Conservation (phyloP, 2,113 vertebrate species). For the Nettapus auritus region DNA sequence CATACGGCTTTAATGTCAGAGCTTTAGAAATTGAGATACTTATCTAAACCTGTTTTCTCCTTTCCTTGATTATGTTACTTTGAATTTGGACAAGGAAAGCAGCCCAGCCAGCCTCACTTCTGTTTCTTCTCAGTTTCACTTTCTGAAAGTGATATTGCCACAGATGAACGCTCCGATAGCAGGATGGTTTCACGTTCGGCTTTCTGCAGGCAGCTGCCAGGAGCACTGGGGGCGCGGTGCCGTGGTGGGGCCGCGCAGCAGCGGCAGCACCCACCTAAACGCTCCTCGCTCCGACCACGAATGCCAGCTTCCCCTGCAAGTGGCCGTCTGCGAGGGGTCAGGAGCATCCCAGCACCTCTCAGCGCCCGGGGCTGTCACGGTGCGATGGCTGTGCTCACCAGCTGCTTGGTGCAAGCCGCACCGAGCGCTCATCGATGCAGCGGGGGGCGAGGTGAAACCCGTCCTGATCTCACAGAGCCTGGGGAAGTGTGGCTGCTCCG, state of each 20-base stretch:
- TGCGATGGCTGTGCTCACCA: neutral
- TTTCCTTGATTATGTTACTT: constrained; percentile 33
- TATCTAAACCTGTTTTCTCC: constrained; percentile 41
- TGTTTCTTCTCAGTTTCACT: constrained; percentile 24
- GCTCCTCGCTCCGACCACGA: too few species aligned
- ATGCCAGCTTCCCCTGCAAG: too few species aligned
- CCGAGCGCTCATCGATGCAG: neutral
- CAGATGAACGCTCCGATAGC: neutral
- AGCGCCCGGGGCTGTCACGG: neutral
- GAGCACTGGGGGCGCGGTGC: neutral
- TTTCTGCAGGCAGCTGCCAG: neutral
- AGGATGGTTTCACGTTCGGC: neutral
- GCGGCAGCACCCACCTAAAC: neutral
- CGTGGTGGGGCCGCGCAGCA: neutral
- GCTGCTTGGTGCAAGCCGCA: neutral
- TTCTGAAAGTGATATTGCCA: neutral
- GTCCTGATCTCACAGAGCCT: neutral
- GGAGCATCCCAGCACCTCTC: neutral
- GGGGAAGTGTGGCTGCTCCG: neutral
- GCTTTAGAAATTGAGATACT: constrained; percentile 46
- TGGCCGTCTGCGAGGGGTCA: neutral
- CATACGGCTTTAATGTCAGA: constrained; percentile 24
- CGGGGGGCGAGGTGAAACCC: neutral
- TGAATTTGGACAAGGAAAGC: constrained; percentile 26
- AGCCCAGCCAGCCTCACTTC: neutral